Evolutionary conservation across 1,140 invertebrate genomes (phyloP).

Genomic region (Atta colombica): DNA sequence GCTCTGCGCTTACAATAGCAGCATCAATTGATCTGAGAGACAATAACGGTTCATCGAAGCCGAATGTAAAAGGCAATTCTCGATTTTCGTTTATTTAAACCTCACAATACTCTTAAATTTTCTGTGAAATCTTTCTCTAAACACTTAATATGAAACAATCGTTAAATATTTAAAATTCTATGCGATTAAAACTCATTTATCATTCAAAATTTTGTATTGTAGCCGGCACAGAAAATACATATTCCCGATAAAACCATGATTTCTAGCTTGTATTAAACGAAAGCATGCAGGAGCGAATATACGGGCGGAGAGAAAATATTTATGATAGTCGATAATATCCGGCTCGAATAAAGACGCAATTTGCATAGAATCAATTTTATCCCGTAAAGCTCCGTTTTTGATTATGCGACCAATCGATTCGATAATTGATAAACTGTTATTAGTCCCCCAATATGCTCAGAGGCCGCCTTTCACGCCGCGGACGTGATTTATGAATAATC

Average conservation of each 20-base stretch:
- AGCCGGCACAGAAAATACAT: neutral
- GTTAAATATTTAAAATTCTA: neutral
- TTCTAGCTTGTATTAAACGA: constrained; percentile 30
- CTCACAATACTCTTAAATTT: neutral
- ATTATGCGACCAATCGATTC: constrained; percentile 65
- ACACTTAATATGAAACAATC: neutral
- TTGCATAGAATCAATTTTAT: constrained; percentile 67
- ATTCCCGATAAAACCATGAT: neutral
- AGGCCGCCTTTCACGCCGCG: constrained; percentile 36
- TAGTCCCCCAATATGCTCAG: constrained; percentile 61
- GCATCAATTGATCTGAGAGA: constrained; percentile 57
- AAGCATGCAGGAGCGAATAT: neutral
- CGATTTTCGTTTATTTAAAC: constrained; percentile 45
- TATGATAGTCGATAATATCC: constrained; percentile 63
- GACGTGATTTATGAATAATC: constrained; percentile 44
- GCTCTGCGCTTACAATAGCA: constrained; percentile 48
- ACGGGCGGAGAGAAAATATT: constrained; percentile 46
- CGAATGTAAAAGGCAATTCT: constrained; percentile 40
- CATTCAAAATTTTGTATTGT: constrained; percentile 19
- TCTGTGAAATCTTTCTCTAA: constrained; percentile 1
- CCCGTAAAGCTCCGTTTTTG: constrained; percentile 59
- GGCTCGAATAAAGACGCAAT: neutral
- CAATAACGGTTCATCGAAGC: constrained; percentile 64
- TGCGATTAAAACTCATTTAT: neutral
- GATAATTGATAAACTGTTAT: constrained; percentile 68